Conservation (phyloP, 2,797 vertebrate species). For the Ceryle rudis region DNA sequence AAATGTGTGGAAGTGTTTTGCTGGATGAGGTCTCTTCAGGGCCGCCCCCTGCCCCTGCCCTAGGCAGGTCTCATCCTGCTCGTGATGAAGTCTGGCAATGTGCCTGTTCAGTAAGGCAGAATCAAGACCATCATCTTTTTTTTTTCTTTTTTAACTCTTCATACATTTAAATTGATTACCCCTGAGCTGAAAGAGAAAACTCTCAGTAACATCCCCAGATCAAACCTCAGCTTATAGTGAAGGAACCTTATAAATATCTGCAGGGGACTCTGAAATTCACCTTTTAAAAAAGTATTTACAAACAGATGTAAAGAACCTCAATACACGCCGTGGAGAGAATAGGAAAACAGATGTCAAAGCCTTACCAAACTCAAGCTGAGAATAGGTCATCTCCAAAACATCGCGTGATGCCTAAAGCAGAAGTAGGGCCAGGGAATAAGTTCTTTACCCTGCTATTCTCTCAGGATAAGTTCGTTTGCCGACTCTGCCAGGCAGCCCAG, state of each 20-base stretch:
- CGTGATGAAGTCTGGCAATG: background rate
- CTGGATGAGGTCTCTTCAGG: background rate
- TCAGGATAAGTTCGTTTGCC: background rate
- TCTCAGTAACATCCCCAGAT: background rate
- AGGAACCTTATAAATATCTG: background rate
- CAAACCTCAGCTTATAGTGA: background rate
- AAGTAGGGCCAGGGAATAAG: background rate
- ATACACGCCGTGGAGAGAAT: background rate
- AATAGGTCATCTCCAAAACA: background rate
- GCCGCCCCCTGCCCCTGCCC: background rate
- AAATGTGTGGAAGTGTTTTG: background rate
- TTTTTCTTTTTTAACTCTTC: background rate
- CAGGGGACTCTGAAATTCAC: background rate
- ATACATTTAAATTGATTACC: background rate
- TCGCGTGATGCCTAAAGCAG: background rate
- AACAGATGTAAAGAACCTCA: background rate
- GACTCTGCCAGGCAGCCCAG: background rate
- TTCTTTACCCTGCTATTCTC: background rate
- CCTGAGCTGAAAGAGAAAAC: background rate
- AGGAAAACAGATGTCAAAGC: background rate
- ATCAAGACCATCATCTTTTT: background rate
- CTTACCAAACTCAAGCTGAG: background rate
- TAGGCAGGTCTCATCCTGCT: background rate
- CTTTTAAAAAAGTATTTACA: background rate
- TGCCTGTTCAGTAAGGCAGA: fast-evolving